A percentile compares a stretch with the other conserved stretches of the same genome.
phyloP scores from a whole-genome alignment of 2,797 vertebrate species.

The Mustela erminea region DNA sequence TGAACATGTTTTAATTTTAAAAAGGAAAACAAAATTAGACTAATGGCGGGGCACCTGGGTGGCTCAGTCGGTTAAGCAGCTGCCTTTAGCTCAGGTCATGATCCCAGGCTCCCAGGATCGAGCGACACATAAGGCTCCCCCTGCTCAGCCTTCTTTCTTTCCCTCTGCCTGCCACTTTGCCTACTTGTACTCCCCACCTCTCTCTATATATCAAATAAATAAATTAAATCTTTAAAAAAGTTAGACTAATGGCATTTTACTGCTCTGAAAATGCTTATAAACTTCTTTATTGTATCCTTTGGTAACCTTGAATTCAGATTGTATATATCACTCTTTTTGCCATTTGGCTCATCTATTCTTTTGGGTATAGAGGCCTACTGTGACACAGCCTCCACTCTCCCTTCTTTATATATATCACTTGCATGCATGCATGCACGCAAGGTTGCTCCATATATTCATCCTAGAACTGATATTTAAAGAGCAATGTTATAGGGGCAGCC shows the following conservation, averaged over 20 bases:
- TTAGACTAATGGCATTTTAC: not conserved
- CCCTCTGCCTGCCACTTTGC: too few relatives aligned
- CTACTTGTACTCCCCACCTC: too few relatives aligned
- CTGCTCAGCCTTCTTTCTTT: too few relatives aligned
- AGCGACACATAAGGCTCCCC: too few relatives aligned
- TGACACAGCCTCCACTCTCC: not conserved
- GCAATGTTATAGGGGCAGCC: too few relatives aligned
- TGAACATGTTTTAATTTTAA: not conserved
- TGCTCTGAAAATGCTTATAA: not conserved
- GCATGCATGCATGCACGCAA: not conserved
- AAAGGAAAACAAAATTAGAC: not conserved
- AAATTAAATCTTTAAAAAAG: too few relatives aligned
- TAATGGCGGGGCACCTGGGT: not conserved
- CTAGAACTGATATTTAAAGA: not conserved
- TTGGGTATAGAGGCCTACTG: not conserved
- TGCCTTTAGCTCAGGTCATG: too few relatives aligned
- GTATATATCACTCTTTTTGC: not conserved
- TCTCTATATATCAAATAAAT: too few relatives aligned
- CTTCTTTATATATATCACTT: too few relatives aligned
- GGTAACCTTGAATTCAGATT: not conserved
- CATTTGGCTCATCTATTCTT: not conserved
- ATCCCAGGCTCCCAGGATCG: too few relatives aligned
- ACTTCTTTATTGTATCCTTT: not conserved
- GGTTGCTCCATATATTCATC: not conserved
- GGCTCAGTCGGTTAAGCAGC: too few relatives aligned